Conservation (phyloP, 2,888 invertebrate species). For the Stenchaetothrips biformis region DNA sequence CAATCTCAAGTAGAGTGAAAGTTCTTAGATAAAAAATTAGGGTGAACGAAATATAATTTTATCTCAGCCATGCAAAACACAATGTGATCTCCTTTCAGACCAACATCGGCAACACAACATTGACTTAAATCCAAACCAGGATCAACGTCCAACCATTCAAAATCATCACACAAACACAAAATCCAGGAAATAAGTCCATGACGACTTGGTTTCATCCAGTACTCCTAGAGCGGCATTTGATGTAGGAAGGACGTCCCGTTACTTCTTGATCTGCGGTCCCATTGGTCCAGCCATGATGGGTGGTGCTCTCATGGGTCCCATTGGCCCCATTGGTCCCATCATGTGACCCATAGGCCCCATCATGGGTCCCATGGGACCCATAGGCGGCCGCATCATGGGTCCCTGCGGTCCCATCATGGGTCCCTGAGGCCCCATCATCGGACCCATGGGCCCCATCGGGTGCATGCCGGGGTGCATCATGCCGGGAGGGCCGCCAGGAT, state of each 20-base stretch:
- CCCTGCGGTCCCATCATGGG: slow-evolving; percentile 49
- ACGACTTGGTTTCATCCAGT: too few relatives aligned
- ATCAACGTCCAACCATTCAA: too few relatives aligned
- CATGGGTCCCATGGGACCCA: slow-evolving; percentile 71
- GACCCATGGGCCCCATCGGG: slow-evolving; percentile 51
- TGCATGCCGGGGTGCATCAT: slow-evolving; percentile 54
- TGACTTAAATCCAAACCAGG: too few relatives aligned
- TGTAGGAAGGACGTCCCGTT: slow-evolving; percentile 40
- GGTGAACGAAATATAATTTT: not conserved
- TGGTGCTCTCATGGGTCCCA: slow-evolving; percentile 56
- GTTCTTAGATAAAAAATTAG: not conserved
- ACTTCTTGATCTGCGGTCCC: slow-evolving; percentile 64
- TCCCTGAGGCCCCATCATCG: slow-evolving; percentile 43
- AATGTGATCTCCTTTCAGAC: too few relatives aligned
- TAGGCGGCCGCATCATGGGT: slow-evolving; percentile 63
- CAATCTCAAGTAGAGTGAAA: not conserved
- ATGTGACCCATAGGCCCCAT: slow-evolving; percentile 66
- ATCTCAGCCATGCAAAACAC: not conserved
- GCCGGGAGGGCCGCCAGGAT: slow-evolving; percentile 56
- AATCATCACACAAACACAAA: too few relatives aligned
- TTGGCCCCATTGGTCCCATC: slow-evolving; percentile 64
- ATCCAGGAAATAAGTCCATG: too few relatives aligned
- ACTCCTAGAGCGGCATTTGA: not conserved
- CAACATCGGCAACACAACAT: too few relatives aligned
- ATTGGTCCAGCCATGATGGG: slow-evolving; percentile 55